Evolutionary conservation across 2,113 vertebrate species (phyloP).

Genomic region (Chloropsis cyanopogon): DNA sequence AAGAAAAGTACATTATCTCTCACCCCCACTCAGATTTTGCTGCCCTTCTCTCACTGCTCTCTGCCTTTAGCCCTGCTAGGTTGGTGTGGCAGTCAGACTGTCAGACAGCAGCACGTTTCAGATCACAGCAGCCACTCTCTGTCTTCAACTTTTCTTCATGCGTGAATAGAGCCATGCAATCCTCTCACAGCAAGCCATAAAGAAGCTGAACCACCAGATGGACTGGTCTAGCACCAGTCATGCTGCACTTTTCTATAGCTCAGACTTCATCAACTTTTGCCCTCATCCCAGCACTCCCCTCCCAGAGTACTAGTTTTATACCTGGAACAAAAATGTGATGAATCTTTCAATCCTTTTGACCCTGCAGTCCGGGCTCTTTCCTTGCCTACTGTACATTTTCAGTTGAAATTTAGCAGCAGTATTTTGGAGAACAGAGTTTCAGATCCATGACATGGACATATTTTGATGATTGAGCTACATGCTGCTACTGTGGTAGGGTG

Average conservation of each 20-base stretch:
- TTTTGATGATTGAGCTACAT: neutral
- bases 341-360: neutral
- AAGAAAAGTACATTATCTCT: neutral
- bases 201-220: constrained; percentile 4
- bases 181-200: neutral
- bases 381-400: neutral
- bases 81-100: neutral
- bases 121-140: neutral
- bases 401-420: neutral
- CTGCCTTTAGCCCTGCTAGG: neutral
- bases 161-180: fast-evolving
- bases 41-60: neutral
- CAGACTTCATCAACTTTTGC: neutral
- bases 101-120: neutral
- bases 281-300: neutral
- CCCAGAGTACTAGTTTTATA: neutral
- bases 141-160: neutral
- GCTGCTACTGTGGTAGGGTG: neutral
- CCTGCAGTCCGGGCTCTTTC: neutral
- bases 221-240: neutral
- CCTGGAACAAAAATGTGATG: neutral
- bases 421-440: neutral
- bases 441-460: neutral
- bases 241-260: neutral
- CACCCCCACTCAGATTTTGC: neutral